Conservation (phyloP, 1,140 invertebrate species). For the Wiebesia pumilae region DNA sequence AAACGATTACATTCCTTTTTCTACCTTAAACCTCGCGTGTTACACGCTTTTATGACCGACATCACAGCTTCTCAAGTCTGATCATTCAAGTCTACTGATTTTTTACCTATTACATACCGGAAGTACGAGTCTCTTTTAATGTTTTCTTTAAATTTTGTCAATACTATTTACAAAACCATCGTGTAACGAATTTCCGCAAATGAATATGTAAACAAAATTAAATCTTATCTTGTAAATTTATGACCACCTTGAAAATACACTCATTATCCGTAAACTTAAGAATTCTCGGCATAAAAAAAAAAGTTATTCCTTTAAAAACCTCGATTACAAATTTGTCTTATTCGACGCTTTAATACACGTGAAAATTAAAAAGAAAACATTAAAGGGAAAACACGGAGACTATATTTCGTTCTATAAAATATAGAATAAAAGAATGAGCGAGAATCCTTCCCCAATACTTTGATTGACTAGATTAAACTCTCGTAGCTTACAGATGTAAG, state of each 20-base stretch:
- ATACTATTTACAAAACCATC: background rate
- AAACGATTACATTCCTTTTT: constrained; percentile 2
- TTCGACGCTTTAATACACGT: background rate
- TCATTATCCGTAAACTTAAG: background rate
- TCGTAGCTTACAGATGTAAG: background rate
- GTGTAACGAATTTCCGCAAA: background rate
- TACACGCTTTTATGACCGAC: background rate
- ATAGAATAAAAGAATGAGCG: background rate
- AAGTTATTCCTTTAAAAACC: background rate
- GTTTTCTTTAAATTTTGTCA: no score
- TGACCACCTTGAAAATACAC: background rate
- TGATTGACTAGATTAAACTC: background rate
- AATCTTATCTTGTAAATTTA: background rate
- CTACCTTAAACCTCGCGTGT: background rate
- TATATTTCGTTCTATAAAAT: background rate
- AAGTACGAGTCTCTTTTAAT: background rate
- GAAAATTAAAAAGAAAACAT: background rate
- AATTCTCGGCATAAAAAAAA: no score
- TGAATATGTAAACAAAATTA: background rate
- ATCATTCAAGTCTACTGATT: background rate
- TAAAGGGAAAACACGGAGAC: background rate
- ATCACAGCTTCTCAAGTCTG: background rate
- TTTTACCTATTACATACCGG: background rate
- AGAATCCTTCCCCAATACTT: background rate
- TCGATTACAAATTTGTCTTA: background rate